Base-by-base conservation (phyloP, 1,140 invertebrate species). In the Listronotus bonariensis region DNA sequence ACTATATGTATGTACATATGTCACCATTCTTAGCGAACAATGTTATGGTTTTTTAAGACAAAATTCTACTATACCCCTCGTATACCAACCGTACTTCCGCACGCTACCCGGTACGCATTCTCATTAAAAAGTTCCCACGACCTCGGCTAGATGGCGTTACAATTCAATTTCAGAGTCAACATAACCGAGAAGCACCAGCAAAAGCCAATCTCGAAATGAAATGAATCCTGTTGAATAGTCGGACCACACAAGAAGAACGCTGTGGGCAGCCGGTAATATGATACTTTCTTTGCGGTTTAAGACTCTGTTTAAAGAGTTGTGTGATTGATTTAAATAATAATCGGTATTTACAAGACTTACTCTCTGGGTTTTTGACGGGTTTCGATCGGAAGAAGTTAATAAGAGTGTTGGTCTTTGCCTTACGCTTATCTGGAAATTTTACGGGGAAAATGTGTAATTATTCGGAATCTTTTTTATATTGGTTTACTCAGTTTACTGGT, bases 281-380 rank as follows among this genome's bases (percentile, higher is more conserved):
- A 60, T 60, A 60, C 57, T 60, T 60, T 58, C 56, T 60, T 36
- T 60, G 57, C 57, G 57, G 45, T 60, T 60, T 60, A 49, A 60
- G 57, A 48, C 57, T 60, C 46, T 6, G 31, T 53, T 38, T 17
- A 32, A 12, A 15, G 31, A 40, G 18, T 12, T 48, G 10, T 48
- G 15, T 48, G 15, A 48, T 48, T 48, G 57, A 60, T 60, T 51
- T 51, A 51, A 60, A 51, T 51, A 60, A 60, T 60, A 60, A 60
- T 60, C 46, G 45, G 45, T 60, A 51, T 51, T 58, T 41, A 42
- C 45, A 48, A 12, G 36, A 14, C n/a, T 55, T 42, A 10, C 9
- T 26, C 10, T 14, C 10, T 18, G 48, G 20, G 7, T 31, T 51
- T 51, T 51, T 9, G 11, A 9, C 18, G 18, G 48, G 8, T 53